Percentiles rank a stretch among this genome's conserved stretches.
phyloP scores from a whole-genome alignment of 35 echinoderm and acorn worm genomes.

The Diadema setosum region DNA sequence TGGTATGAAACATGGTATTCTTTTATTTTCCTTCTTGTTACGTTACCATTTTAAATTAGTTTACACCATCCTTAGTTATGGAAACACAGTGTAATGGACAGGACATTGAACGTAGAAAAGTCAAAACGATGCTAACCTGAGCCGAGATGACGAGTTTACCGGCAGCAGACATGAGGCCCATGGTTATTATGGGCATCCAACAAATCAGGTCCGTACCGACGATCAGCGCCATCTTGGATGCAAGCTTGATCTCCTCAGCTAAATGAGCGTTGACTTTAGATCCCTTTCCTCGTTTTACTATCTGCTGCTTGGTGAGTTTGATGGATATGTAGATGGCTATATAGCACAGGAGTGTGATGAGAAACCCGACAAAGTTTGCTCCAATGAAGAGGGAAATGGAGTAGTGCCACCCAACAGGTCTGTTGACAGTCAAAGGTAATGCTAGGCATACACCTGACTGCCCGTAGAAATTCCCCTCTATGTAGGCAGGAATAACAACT shows the following conservation, averaged over 20 bases:
- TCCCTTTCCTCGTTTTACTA: neutral
- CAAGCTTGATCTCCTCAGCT: constrained; percentile 41
- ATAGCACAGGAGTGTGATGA: constrained; percentile 10
- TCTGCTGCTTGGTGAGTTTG: neutral
- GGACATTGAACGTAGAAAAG: too few species aligned
- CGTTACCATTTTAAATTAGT: too few species aligned
- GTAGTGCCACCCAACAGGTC: neutral
- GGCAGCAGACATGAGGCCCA: constrained; percentile 21
- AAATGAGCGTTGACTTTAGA: neutral
- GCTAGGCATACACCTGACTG: constrained; percentile 32
- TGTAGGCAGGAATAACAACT: neutral
- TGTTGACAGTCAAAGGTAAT: neutral
- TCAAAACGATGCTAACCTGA: too few species aligned
- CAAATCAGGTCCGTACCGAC: constrained; percentile 42
- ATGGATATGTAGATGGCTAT: constrained; percentile 15
- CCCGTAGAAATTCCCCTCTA: constrained; percentile 14
- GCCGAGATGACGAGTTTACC: neutral
- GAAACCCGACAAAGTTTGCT: neutral
- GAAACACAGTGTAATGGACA: too few species aligned
- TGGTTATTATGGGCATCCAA: constrained; percentile 62
- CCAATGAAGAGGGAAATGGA: neutral
- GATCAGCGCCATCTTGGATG: constrained; percentile 50
- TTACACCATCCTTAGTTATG: too few species aligned
- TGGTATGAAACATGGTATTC: too few species aligned
- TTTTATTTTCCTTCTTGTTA: too few species aligned